Conservation (phyloP, 1,140 invertebrate genomes). For the Protaetia brevitarsis region DNA sequence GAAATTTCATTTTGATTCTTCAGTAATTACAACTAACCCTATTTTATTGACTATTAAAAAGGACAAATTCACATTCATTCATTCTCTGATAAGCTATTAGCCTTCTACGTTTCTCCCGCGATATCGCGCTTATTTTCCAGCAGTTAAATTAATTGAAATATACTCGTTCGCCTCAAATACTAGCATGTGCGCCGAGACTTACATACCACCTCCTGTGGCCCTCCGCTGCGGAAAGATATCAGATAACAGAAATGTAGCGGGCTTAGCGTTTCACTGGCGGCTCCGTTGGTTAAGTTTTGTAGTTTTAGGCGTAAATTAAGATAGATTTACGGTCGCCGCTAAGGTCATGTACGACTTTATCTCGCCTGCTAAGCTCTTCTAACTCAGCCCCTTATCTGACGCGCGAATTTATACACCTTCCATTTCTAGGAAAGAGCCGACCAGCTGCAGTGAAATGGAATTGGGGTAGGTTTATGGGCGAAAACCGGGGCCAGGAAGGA, state of each 20-base stretch:
- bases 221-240: neutral
- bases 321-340: slow-evolving; percentile 10
- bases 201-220: neutral
- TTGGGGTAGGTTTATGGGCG: neutral
- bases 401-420: slow-evolving; percentile 15
- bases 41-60: neutral
- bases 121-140: neutral
- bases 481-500: neutral
- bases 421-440: slow-evolving; percentile 13
- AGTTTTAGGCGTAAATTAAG: slow-evolving; percentile 18
- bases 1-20: slow-evolving; percentile 1
- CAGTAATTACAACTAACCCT: neutral
- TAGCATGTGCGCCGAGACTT: neutral
- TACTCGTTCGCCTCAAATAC: neutral
- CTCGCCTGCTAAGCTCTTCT: slow-evolving; percentile 15
- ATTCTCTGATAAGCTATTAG: neutral
- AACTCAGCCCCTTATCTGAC: slow-evolving; percentile 13
- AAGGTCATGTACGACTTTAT: slow-evolving; percentile 12
- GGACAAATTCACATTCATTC: neutral
- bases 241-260: slow-evolving; percentile 6
- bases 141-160: slow-evolving; percentile 17
- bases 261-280: slow-evolving; percentile 6
- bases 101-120: neutral
- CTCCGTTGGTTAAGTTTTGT: slow-evolving; percentile 7
- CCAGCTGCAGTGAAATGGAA: neutral